Evolutionary conservation across 2,888 invertebrate genomes (phyloP), one percentile per base, ranked within the genome.

Genomic region (Deroplatys truncata): DNA sequence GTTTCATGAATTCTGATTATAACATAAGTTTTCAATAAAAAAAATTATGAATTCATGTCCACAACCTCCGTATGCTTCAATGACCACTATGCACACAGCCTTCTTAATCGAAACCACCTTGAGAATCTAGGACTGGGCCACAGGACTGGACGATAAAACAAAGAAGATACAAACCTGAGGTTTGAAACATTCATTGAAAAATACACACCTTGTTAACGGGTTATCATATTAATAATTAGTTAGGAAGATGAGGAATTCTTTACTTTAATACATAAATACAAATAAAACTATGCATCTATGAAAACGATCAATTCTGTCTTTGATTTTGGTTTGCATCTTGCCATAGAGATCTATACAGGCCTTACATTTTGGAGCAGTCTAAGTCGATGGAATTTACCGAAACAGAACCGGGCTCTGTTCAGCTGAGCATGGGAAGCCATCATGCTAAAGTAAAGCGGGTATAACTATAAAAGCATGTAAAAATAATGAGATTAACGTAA

Each of bases 361-460:
- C 56, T 7, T 20, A 25, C 56, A 5, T 72, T 72, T 20, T 72
- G 25, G 25, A 72, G 56, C 56, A 72, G 20, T 72, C 56, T 16
- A 72, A 72, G 56, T 72, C 56, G 56, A 72, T 20, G 56, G 56
- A 72, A 72, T 72, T 72, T 72, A 72, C 56, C 56, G 56, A 72
- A 72, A 72, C 56, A 72, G 56, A 56, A 72, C 56, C 56, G 56
- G 56, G 56, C 1, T 72, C 56, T 20, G 56, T 20, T 72, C 56
- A 72, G 56, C 56, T 72, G 56, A 72, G 56, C 56, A 84, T 25
- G n/a, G 87, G 87, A 87, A 87, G 87, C 87, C 87, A 87, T 87
- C 35, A 87, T 87, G 87, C 83, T 83, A 82, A 85, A 89, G 85
- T 35, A 89, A 89, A 89, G 89, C 89, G 89, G 89, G 28, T 85